Evolutionary conservation across 1,140 invertebrate species (phyloP).

Genomic region (Stratiolaelaps scimitus): DNA sequence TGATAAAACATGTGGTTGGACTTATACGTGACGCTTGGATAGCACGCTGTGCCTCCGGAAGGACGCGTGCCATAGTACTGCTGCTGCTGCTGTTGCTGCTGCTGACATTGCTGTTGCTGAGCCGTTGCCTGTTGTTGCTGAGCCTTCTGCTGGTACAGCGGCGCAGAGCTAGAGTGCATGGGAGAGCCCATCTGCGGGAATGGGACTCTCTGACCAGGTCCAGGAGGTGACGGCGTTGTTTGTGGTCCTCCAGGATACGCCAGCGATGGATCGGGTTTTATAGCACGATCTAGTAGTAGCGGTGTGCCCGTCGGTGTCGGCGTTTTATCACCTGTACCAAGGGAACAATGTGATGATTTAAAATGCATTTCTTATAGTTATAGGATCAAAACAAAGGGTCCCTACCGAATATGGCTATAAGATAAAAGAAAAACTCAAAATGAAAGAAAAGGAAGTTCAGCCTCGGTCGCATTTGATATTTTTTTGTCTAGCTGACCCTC

Average conservation of each 20-base stretch:
- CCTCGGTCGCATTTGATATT: too few species aligned
- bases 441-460: neutral
- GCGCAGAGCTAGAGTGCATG: neutral
- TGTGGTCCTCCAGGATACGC: neutral
- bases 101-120: too few species aligned
- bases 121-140: too few species aligned
- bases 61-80: neutral
- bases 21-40: slow-evolving; percentile 22
- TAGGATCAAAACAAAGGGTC: neutral
- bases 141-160: slow-evolving; percentile 12
- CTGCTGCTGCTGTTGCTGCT: neutral
- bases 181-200: slow-evolving; percentile 16
- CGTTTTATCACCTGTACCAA: slow-evolving; percentile 13
- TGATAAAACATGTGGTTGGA: slow-evolving; percentile 24
- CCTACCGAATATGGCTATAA: neutral
- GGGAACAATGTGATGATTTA: neutral
- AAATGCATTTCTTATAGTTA: too few species aligned
- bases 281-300: neutral
- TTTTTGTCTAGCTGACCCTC: too few species aligned
- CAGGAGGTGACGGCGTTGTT: neutral
- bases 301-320: slow-evolving; percentile 18
- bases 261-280: slow-evolving; percentile 18
- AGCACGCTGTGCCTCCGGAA: slow-evolving; percentile 21
- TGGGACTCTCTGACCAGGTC: neutral
- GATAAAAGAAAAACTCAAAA: slow-evolving; percentile 12